Conservation (phyloP, 2,888 invertebrate genomes). For the Dryadula phaetusa region DNA sequence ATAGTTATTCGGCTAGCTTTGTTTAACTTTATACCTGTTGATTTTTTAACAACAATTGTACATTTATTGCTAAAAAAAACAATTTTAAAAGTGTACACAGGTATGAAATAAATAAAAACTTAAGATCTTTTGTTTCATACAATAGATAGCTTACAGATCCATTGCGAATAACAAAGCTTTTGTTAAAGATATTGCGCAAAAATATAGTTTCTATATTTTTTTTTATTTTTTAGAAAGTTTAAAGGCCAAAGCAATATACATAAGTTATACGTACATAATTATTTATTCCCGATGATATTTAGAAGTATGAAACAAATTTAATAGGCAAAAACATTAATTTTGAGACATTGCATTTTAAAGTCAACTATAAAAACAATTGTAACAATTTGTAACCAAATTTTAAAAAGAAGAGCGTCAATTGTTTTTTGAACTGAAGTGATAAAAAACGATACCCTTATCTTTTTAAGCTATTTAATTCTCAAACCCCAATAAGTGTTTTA, state of each 20-base stretch:
- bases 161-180: slow-evolving; percentile 46
- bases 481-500: slow-evolving; percentile 15
- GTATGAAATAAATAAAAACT: slow-evolving; percentile 31
- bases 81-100: slow-evolving; percentile 27
- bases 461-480: slow-evolving; percentile 11
- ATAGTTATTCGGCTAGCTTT: not conserved
- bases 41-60: not conserved
- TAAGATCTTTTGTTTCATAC: slow-evolving; percentile 30
- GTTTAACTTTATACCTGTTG: not conserved
- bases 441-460: slow-evolving; percentile 15
- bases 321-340: no score
- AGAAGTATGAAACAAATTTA: not conserved
- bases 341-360: no score
- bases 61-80: slow-evolving; percentile 25
- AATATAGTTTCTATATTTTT: slow-evolving; percentile 56
- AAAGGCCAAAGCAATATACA: not conserved
- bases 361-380: not conserved
- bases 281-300: not conserved
- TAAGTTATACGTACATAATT: not conserved
- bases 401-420: not conserved
- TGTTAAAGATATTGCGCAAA: slow-evolving; percentile 57
- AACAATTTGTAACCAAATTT: not conserved
- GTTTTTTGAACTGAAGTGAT: not conserved
- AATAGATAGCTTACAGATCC: slow-evolving; percentile 43
- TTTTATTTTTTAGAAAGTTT: slow-evolving; percentile 65